A percentile compares a stretch with the other conserved stretches of the same genome.
These are phyloP conservation scores for Melangyna quadrimaculata DNA, from an alignment of 2,888 invertebrate species.

Conservation along the genomic window DNA sequence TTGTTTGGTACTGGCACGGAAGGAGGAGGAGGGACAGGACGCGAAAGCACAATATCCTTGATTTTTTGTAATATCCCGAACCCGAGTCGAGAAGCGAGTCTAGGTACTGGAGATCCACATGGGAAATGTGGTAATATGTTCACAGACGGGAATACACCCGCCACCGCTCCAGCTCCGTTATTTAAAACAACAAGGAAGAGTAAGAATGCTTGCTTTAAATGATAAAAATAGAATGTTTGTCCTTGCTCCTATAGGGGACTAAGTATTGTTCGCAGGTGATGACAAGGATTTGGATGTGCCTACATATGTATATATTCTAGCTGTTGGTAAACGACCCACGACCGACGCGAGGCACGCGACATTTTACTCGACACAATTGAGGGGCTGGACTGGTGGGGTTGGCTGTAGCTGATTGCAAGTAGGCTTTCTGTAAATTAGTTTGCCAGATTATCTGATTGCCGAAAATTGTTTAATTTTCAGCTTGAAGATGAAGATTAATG, in stretches of 20 bases:
- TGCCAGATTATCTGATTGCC: slow-evolving; percentile 54
- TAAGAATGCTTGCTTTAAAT: slow-evolving; percentile 30
- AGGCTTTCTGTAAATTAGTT: slow-evolving; percentile 64
- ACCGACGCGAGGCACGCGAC: not conserved
- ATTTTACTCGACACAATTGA: not conserved
- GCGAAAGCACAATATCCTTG: slow-evolving; percentile 24
- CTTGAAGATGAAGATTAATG: slow-evolving; percentile 49
- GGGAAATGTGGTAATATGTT: not conserved
- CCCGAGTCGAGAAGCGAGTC: not conserved
- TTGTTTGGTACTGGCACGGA: not conserved
- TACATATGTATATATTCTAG: not conserved
- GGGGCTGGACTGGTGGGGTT: no score
- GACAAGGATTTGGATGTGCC: slow-evolving; percentile 27
- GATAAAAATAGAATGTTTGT: slow-evolving; percentile 35
- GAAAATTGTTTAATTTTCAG: slow-evolving; percentile 55
- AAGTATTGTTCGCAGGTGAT: slow-evolving; percentile 18
- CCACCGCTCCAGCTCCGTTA: not conserved
- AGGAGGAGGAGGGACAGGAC: slow-evolving; percentile 3
- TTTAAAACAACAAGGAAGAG: not conserved
- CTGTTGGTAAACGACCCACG: not conserved
- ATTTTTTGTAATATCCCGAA: slow-evolving; percentile 8
- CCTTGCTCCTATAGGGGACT: slow-evolving; percentile 9
- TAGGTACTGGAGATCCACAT: not conserved
- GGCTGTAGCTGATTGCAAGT: slow-evolving; percentile 39
- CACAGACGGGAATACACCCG: not conserved